phyloP scores from a whole-genome alignment of 23 tunicate genomes.

The Phallusia fumigata region DNA sequence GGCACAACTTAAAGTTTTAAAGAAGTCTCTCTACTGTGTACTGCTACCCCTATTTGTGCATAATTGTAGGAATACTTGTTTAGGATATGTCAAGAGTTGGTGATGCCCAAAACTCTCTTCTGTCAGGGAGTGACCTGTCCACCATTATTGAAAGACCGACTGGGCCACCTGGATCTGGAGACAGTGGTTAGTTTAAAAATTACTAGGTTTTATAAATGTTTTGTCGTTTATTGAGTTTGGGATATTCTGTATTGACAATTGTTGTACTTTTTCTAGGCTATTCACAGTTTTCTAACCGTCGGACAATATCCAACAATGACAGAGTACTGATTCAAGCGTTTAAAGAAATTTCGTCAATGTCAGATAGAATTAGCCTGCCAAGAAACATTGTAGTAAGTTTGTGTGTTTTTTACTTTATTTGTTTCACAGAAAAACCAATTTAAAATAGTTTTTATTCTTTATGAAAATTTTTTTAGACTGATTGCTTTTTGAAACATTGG shows the following conservation, averaged over 20 bases:
- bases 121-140: constrained; percentile 95
- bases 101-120: constrained; percentile 87
- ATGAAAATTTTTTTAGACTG: neutral
- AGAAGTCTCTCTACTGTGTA: too few species aligned
- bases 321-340: constrained; percentile 89
- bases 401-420: too few species aligned
- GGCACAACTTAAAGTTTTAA: too few species aligned
- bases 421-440: too few species aligned
- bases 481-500: neutral
- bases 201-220: neutral
- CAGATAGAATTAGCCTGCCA: constrained; percentile 84
- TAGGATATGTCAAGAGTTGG: constrained; percentile 99
- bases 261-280: constrained; percentile 45
- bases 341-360: constrained; percentile 83
- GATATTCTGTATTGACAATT: too few species aligned
- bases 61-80: neutral
- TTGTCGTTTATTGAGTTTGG: neutral
- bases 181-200: constrained; percentile 6
- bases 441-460: too few species aligned
- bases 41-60: neutral
- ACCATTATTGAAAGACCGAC: constrained; percentile 91
- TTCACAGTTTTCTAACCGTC: constrained; percentile 75
- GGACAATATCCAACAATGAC: constrained; percentile 86
- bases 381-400: constrained; percentile 70
- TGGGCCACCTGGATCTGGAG: constrained; percentile 53